A percentile compares a stretch with the other conserved stretches of the same genome.
phyloP scores from a whole-genome alignment of 2,113 vertebrate genomes.

The Ochotona curzoniae region DNA sequence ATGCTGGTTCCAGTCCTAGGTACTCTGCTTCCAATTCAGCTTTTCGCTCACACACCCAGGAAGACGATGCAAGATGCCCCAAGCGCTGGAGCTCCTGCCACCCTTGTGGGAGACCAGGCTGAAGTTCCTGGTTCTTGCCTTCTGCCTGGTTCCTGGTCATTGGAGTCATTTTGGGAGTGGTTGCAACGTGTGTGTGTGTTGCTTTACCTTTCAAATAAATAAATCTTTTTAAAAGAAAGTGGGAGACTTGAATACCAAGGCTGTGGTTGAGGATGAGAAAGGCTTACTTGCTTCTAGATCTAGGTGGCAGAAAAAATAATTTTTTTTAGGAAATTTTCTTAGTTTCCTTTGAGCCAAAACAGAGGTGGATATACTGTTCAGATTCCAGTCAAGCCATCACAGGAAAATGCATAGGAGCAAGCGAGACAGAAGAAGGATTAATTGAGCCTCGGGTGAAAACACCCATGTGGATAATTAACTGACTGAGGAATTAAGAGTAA shows the following conservation, averaged over 20 bases:
- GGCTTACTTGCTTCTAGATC: background rate
- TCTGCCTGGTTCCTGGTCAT: too few relatives aligned
- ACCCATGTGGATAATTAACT: background rate
- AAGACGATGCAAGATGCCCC: too few relatives aligned
- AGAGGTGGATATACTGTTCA: background rate
- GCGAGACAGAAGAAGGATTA: background rate
- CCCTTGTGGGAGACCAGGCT: too few relatives aligned
- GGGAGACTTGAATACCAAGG: background rate
- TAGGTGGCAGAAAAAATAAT: background rate
- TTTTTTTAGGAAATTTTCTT: background rate
- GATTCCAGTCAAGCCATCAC: background rate
- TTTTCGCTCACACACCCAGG: too few relatives aligned
- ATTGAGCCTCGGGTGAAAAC: background rate
- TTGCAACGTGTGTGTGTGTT: too few relatives aligned
- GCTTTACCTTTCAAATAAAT: too few relatives aligned
- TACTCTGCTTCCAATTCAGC: too few relatives aligned
- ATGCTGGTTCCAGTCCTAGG: too few relatives aligned
- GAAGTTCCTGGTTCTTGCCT: too few relatives aligned
- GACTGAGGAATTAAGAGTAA: background rate
- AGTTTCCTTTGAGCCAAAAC: background rate
- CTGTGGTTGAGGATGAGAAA: background rate
- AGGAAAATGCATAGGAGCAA: background rate
- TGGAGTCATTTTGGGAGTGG: too few relatives aligned
- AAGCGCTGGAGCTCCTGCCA: too few relatives aligned
- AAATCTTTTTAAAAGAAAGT: background rate